phyloP scores from a whole-genome alignment of 2,888 invertebrate species.

The Dilophus febrilis region DNA sequence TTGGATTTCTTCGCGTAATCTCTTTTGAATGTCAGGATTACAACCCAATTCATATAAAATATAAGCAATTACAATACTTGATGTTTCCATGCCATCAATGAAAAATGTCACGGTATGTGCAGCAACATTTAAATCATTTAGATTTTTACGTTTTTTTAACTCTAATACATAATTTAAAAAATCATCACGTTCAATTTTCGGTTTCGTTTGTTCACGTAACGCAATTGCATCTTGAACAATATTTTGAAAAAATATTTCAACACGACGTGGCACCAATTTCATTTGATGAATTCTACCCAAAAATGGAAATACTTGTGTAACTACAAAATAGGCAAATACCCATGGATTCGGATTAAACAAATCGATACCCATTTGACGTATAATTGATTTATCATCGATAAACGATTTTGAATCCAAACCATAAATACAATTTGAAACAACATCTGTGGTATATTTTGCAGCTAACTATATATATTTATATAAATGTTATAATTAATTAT shows the following conservation, averaged over 20 bases:
- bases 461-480: not conserved
- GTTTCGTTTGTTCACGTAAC: conserved; percentile 14
- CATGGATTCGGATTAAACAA: conserved; percentile 7
- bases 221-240: conserved; percentile 17
- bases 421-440: conserved; percentile 21
- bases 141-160: conserved; percentile 18
- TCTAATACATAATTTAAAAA: conserved; percentile 24
- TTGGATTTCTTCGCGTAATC: conserved; percentile 18
- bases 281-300: conserved; percentile 9
- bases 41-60: conserved; percentile 15
- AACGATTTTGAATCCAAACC: conserved; percentile 21
- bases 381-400: conserved; percentile 5
- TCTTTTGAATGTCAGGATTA: conserved; percentile 16
- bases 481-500: not conserved
- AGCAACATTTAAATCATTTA: conserved; percentile 15
- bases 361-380: conserved; percentile 8
- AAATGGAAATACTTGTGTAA: conserved; percentile 10
- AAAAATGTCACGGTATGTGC: conserved; percentile 24
- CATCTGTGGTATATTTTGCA: conserved; percentile 8
- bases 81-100: conserved; percentile 26
- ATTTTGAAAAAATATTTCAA: conserved; percentile 5
- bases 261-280: not conserved
- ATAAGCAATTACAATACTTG: conserved; percentile 18
- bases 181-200: conserved; percentile 17
- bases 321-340: conserved; percentile 4